A percentile compares a stretch with the other conserved stretches of the same genome.
These are phyloP conservation scores for Holotrichia oblita DNA, from an alignment of 1,140 invertebrate species.

Conservation along the genomic window DNA sequence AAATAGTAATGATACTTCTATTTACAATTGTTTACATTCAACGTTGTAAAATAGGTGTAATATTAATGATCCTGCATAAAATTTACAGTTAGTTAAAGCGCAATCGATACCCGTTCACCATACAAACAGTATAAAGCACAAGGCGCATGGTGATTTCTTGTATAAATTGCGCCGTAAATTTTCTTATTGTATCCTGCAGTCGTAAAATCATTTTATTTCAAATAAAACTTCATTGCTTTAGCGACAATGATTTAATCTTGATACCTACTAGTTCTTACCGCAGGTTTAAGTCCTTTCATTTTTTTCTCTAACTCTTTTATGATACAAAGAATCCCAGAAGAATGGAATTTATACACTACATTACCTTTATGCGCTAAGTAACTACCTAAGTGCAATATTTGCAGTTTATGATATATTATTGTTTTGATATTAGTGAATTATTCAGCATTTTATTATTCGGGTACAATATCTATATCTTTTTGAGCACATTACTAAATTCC, in stretches of 20 bases:
- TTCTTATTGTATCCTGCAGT: slow-evolving; percentile 18
- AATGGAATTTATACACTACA: too few species aligned
- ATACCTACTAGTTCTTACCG: background rate
- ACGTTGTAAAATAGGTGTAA: slow-evolving; percentile 28
- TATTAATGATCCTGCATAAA: slow-evolving; percentile 12
- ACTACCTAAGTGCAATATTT: too few species aligned
- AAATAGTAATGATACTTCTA: slow-evolving; percentile 5
- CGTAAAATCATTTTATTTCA: slow-evolving; percentile 14
- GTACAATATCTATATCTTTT: too few species aligned
- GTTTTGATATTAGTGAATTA: too few species aligned
- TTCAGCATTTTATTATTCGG: too few species aligned
- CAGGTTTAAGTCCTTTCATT: background rate
- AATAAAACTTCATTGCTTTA: slow-evolving; percentile 30
- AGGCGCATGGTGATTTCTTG: background rate
- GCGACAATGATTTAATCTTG: slow-evolving; percentile 14
- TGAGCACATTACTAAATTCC: too few species aligned
- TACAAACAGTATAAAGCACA: background rate
- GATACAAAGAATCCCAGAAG: background rate
- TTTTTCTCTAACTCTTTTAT: background rate
- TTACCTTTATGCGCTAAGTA: too few species aligned
- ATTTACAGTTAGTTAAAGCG: slow-evolving; percentile 26
- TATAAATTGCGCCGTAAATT: slow-evolving; percentile 30
- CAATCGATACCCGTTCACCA: slow-evolving; percentile 1
- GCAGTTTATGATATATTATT: too few species aligned
- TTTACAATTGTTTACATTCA: slow-evolving; percentile 22